phyloP scores from a whole-genome alignment of 2,797 vertebrate genomes.

The Gallirallus australis region DNA sequence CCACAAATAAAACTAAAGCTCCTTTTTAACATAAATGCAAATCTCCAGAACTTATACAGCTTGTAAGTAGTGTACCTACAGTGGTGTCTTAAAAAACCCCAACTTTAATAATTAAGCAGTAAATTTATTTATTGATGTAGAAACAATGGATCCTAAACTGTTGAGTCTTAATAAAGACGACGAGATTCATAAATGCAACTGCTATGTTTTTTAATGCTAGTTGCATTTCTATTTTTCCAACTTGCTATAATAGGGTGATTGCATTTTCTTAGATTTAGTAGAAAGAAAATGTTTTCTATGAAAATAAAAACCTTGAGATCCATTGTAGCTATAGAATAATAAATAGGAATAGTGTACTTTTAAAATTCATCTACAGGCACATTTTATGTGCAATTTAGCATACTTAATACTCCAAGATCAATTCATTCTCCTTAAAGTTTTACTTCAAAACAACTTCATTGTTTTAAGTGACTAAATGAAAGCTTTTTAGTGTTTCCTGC shows the following conservation, averaged over 20 bases:
- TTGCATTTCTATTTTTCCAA: background rate
- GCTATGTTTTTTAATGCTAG: background rate
- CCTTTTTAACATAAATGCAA: background rate
- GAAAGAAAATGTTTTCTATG: background rate
- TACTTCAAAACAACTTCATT: constrained; percentile 77
- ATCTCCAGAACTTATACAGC: background rate
- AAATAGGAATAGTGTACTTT: constrained; percentile 9
- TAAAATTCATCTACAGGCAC: constrained; percentile 43
- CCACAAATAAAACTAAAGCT: background rate
- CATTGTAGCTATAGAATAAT: constrained; percentile 15
- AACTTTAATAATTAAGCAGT: background rate
- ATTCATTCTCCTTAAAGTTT: constrained; percentile 79
- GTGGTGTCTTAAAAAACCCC: background rate
- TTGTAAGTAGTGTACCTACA: background rate
- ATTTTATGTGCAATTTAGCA: constrained; percentile 64
- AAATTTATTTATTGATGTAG: background rate
- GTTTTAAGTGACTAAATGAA: constrained; percentile 80
- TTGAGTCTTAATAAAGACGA: background rate
- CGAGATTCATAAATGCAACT: background rate
- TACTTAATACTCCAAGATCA: constrained; percentile 51
- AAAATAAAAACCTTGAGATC: constrained; percentile 23
- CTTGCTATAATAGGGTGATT: background rate
- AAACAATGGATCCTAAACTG: background rate
- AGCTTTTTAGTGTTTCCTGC: constrained; percentile 80
- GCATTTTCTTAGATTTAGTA: background rate